These are phyloP conservation scores for Eleutherodactylus coqui DNA, from an alignment of 2,797 vertebrate species.

Conservation along the genomic window DNA sequence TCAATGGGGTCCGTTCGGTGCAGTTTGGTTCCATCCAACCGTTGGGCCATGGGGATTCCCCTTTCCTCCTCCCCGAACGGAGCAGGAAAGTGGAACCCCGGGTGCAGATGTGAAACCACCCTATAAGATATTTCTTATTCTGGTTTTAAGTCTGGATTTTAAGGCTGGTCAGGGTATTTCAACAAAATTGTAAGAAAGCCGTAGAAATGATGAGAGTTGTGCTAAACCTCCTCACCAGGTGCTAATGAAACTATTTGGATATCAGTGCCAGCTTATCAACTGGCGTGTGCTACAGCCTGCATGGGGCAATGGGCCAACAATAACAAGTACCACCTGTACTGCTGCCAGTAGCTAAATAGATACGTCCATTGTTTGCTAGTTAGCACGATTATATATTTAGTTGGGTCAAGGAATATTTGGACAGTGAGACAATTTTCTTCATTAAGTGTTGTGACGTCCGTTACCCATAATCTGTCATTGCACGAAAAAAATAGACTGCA, in stretches of 20 bases:
- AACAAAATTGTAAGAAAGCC: not conserved
- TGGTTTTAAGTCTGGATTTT: not conserved
- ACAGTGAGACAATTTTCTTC: too few species aligned
- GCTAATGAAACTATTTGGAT: not conserved
- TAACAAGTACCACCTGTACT: not conserved
- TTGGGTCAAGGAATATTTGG: too few species aligned
- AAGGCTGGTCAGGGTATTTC: not conserved
- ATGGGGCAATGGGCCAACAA: not conserved
- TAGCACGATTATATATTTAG: not conserved
- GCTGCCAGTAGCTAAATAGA: slow-evolving; percentile 9
- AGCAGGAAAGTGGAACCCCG: too few species aligned
- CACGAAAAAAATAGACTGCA: too few species aligned
- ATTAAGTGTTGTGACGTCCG: too few species aligned
- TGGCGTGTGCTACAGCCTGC: not conserved
- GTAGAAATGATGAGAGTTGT: not conserved
- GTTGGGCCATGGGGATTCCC: too few species aligned
- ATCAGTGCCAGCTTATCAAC: not conserved
- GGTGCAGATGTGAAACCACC: too few species aligned
- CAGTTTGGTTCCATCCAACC: too few species aligned
- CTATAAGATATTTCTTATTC: too few species aligned
- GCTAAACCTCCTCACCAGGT: not conserved
- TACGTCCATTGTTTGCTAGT: not conserved
- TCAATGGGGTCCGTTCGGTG: too few species aligned
- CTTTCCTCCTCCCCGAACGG: too few species aligned
- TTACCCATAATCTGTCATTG: too few species aligned